A percentile compares a stretch with the other conserved stretches of the same genome.
phyloP scores from a whole-genome alignment of 2,797 vertebrate species.

The Xyrichtys novacula region DNA sequence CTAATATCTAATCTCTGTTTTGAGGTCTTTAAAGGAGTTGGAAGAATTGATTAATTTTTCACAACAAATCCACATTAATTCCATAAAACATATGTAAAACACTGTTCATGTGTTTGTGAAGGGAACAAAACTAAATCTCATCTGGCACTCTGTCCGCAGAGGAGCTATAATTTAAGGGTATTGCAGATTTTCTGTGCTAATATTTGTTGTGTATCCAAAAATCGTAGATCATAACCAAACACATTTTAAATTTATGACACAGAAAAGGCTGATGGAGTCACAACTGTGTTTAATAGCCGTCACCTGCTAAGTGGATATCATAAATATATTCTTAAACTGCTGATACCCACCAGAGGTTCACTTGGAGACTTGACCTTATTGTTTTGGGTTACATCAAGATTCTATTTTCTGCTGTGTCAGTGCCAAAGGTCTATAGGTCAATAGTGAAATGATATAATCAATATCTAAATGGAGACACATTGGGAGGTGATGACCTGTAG shows the following conservation, averaged over 20 bases:
- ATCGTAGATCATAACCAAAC: too few species aligned
- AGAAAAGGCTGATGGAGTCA: not conserved
- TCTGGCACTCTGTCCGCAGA: too few species aligned
- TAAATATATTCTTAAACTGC: conserved; percentile 57
- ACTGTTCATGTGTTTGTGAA: too few species aligned
- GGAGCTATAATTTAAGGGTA: too few species aligned
- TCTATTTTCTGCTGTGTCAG: conserved; percentile 55
- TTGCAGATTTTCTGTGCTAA: too few species aligned
- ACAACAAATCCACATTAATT: too few species aligned
- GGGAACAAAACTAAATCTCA: too few species aligned
- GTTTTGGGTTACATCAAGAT: conserved; percentile 38
- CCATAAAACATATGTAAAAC: too few species aligned
- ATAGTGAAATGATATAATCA: conserved; percentile 59
- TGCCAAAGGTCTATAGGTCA: conserved; percentile 50
- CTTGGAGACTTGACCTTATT: conserved; percentile 49
- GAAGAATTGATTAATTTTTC: too few species aligned
- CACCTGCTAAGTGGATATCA: not conserved
- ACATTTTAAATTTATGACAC: not conserved
- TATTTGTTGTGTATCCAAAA: too few species aligned
- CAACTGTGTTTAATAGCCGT: conserved; percentile 12
- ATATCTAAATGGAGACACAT: conserved; percentile 60
- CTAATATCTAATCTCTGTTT: too few species aligned
- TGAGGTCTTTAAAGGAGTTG: too few species aligned
- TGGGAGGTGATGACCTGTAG: conserved; percentile 55
- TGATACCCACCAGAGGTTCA: conserved; percentile 28